These are phyloP conservation scores for Peromyscus attwateri DNA, from an alignment of 2,797 vertebrate species.

Conservation along the genomic window DNA sequence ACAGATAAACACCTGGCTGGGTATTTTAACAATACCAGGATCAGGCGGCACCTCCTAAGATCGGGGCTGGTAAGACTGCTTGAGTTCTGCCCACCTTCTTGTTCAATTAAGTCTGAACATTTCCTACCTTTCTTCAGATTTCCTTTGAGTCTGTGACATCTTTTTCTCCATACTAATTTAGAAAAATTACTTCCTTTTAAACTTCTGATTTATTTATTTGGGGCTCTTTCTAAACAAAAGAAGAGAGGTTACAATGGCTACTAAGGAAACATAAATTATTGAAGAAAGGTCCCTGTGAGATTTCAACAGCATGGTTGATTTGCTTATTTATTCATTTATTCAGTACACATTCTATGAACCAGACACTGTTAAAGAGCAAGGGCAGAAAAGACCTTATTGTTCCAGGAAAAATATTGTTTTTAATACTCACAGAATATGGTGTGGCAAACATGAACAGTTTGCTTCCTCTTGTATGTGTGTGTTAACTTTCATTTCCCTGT, in stretches of 20 bases:
- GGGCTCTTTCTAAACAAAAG: slow-evolving; percentile 55
- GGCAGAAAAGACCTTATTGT: slow-evolving; percentile 30
- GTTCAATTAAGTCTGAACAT: slow-evolving; percentile 26
- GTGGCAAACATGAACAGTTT: slow-evolving; percentile 33
- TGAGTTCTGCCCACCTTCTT: slow-evolving; percentile 19
- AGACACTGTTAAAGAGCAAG: slow-evolving; percentile 17
- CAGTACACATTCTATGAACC: not conserved
- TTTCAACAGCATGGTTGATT: slow-evolving; percentile 38
- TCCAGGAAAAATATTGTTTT: slow-evolving; percentile 64
- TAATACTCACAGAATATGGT: slow-evolving; percentile 53
- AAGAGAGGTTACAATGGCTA: slow-evolving; percentile 4
- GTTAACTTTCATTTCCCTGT: slow-evolving; percentile 41
- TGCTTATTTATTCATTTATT: slow-evolving; percentile 63
- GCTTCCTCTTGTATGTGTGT: not conserved
- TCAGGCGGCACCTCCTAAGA: slow-evolving; percentile 94
- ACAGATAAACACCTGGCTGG: slow-evolving; percentile 95
- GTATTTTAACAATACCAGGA: slow-evolving; percentile 96
- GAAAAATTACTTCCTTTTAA: slow-evolving; percentile 64
- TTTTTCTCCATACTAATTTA: not conserved
- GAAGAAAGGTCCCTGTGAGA: slow-evolving; percentile 2
- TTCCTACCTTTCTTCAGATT: slow-evolving; percentile 35
- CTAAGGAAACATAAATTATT: slow-evolving; percentile 42
- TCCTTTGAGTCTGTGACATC: slow-evolving; percentile 41
- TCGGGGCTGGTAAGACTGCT: slow-evolving; percentile 94
- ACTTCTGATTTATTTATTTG: slow-evolving; percentile 63